phyloP scores from a whole-genome alignment of 2,888 invertebrate genomes.

The Polydesmus complanatus region DNA sequence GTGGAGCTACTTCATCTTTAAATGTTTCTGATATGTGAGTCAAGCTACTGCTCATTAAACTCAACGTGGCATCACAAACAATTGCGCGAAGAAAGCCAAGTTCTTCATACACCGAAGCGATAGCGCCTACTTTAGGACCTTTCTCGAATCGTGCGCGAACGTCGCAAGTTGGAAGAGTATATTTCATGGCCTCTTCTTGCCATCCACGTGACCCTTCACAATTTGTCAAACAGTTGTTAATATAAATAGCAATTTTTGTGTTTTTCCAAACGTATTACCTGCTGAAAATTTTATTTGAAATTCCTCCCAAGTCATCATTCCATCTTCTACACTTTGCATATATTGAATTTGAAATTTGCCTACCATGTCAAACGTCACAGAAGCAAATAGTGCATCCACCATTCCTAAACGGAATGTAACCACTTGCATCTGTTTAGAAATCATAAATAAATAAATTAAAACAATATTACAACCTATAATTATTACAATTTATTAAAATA shows the following conservation, averaged over 20 bases:
- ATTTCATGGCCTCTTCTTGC: constrained; percentile 12
- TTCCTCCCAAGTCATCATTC: constrained; percentile 83
- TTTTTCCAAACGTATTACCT: constrained; percentile 10
- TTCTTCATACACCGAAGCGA: constrained; percentile 26
- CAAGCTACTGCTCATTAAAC: constrained; percentile 64
- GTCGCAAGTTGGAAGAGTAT: constrained; percentile 7
- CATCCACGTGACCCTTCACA: constrained; percentile 13
- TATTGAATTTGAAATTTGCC: constrained; percentile 55
- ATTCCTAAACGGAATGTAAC: constrained; percentile 54
- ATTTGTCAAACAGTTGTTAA: not conserved
- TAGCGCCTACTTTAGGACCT: constrained; percentile 14
- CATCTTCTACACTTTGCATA: constrained; percentile 64
- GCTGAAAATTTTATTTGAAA: constrained; percentile 55
- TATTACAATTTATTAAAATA: not conserved
- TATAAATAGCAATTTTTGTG: not conserved
- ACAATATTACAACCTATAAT: not conserved
- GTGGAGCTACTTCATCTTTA: constrained; percentile 70
- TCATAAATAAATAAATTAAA: constrained; percentile 1
- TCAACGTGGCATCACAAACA: constrained; percentile 27
- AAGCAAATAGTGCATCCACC: constrained; percentile 57
- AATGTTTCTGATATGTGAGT: constrained; percentile 65
- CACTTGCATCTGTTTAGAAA: constrained; percentile 37
- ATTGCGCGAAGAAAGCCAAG: constrained; percentile 24
- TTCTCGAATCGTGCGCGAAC: constrained; percentile 9
- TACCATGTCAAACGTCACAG: constrained; percentile 48